Base-by-base conservation (phyloP, 1,140 invertebrate species). In the Leucophenga varia region DNA sequence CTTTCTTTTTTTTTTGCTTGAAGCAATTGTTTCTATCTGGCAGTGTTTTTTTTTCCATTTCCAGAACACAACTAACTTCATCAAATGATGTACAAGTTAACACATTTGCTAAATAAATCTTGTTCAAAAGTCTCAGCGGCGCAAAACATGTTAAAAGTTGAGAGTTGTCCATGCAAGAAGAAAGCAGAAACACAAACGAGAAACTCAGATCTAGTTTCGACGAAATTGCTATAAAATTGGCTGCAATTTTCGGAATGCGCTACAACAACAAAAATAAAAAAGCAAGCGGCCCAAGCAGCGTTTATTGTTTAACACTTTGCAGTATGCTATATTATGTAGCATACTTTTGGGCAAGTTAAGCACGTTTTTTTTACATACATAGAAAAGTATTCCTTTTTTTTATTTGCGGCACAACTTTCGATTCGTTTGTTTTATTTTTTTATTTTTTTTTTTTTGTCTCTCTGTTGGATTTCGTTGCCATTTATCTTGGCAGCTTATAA, bases 21-120 rank as follows among this genome's bases (percentile, higher is more conserved):
- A 34, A 12, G 7, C 3, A 31, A 10, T 28, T 6, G 25, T 10
- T n/a, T n/a, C 32, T 34, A 14, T 4, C 32, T 34, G 32, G 13
- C 13, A n/a, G 25, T 35, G n/a, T n/a, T n/a, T n/a, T n/a, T n/a
- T n/a, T n/a, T n/a, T n/a, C n/a, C n/a, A n/a, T n/a, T n/a, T n/a
- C n/a, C n/a, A n/a, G n/a, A n/a, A n/a, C n/a, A n/a, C n/a, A n/a
- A n/a, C n/a, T 70, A 70, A 70, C 65, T 70, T 56, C 61, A 70
- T 70, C 65, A 70, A 70, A 70, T 68, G 64, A 68, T 67, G 65
- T 69, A 69, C 65, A 69, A 69, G 64, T 69, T 69, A 69, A 64
- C 64, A 69, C 64, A 69, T 69, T 67, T 69, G 65, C 65, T 52
- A 45, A 42, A 69, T 69, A 69, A 69, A 69, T 69, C 65, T 68